Conservation (phyloP, 1,140 invertebrate genomes). For the Tyrophagus putrescentiae region DNA sequence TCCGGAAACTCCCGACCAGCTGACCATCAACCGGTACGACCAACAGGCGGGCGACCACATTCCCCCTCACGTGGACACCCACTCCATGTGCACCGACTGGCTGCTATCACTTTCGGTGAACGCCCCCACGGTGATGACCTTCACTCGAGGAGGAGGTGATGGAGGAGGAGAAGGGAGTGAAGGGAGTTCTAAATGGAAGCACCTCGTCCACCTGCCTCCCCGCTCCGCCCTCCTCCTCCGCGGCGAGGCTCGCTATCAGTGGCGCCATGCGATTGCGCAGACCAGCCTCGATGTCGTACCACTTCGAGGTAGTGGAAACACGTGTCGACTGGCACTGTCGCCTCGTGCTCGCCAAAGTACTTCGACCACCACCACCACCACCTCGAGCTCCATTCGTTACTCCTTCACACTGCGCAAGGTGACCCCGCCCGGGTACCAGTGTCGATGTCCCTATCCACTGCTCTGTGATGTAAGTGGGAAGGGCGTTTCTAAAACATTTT, state of each 20-base stretch:
- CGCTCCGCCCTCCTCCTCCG: slow-evolving; percentile 69
- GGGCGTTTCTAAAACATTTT: neutral
- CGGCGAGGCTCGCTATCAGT: slow-evolving; percentile 51
- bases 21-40: slow-evolving; percentile 79
- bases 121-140: slow-evolving; percentile 41
- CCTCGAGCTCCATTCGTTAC: slow-evolving; percentile 47
- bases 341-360: too few species aligned
- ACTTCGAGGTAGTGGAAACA: slow-evolving; percentile 27
- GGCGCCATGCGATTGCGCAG: slow-evolving; percentile 52
- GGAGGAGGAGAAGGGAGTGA: neutral
- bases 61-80: slow-evolving; percentile 85
- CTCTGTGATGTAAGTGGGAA: slow-evolving; percentile 44
- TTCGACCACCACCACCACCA: slow-evolving; percentile 40
- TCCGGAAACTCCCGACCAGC: slow-evolving; percentile 56
- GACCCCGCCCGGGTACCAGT: slow-evolving; percentile 41
- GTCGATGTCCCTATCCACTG: slow-evolving; percentile 36
- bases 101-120: slow-evolving; percentile 76
- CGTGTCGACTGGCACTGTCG: neutral
- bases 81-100: slow-evolving; percentile 74
- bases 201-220: slow-evolving; percentile 49
- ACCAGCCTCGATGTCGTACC: slow-evolving; percentile 61
- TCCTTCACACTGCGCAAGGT: slow-evolving; percentile 82
- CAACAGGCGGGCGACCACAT: slow-evolving; percentile 76
- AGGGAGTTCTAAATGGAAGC: slow-evolving; percentile 37
- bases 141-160: slow-evolving; percentile 15